Evolutionary conservation across 2,113 vertebrate species (phyloP).

Genomic region (Pipra filicauda): DNA sequence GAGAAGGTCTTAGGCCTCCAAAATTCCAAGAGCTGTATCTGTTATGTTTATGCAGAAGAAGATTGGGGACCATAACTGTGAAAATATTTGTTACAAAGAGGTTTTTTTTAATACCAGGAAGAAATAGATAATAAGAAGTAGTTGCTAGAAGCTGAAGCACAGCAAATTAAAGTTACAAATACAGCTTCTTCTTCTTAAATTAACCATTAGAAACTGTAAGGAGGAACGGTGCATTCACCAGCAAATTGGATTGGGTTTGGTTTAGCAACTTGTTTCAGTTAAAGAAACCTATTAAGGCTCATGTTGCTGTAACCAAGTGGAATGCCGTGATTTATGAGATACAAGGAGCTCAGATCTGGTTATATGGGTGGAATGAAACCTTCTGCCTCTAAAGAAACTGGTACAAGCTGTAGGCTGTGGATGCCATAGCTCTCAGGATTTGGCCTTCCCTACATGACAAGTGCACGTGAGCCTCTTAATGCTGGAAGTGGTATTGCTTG

Average conservation of each 20-base stretch:
- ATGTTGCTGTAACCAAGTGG: background rate
- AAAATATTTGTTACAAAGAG: background rate
- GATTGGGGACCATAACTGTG: background rate
- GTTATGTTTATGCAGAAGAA: background rate
- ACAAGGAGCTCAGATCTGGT: background rate
- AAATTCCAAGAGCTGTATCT: background rate
- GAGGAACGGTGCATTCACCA: background rate
- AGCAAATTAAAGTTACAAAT: background rate
- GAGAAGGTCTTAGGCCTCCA: background rate
- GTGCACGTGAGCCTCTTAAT: background rate
- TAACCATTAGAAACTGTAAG: background rate
- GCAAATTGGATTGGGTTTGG: background rate
- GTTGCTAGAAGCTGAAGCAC: background rate
- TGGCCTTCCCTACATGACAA: background rate
- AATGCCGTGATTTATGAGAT: background rate
- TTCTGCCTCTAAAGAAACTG: background rate
- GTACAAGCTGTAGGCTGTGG: background rate
- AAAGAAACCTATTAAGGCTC: background rate
- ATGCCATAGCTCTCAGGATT: background rate
- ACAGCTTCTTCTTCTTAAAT: background rate
- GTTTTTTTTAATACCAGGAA: background rate
- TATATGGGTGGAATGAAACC: background rate
- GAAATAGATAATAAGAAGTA: background rate
- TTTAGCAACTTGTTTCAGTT: slow-evolving; percentile 5
- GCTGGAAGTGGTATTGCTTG: background rate